Evolutionary conservation across 1,140 invertebrate genomes (phyloP), one percentile per base, ranked within the genome.

Genomic region (Thaumetopoea pityocampa): DNA sequence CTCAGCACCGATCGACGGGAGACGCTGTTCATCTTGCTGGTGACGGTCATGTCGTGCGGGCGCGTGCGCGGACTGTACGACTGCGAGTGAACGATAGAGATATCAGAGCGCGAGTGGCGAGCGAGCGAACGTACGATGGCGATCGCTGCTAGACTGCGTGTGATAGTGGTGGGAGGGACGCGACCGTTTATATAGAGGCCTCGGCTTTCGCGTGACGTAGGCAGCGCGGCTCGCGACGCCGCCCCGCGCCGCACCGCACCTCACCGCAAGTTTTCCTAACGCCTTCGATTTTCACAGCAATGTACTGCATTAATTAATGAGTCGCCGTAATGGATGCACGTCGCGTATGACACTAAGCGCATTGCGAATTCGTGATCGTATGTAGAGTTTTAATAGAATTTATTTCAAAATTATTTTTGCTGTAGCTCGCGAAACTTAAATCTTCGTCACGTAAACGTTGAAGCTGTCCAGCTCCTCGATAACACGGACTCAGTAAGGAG

Each of bases 11-110:
- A 79, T 46, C 77, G 69, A 57, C 82, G 76, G 49, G 80, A 80
- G 34, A 86, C 73, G 63, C 79, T 82, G 55, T 84, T 85, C 79
- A 86, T 82, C 56, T 82, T 85, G 63, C 84, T 86, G 43, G 77
- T 71, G 44, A 86, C 82, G 27, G 85, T 85, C 85, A 86, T 86
- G 49, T 36, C 45, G 56, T 47, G 60, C 61, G 62, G 65, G 72
- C 65, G 57, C 44, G 42, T 58, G 59, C 55, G 47, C n/a, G 36
- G 48, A 37, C 50, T 24, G 55, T 59, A 61, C 64, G 64, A 59
- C 62, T 42, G 58, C 65, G 34, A 78, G 26, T 78, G 66, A 73
- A 42, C 52, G 54, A 59, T 37, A 43, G 19, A 59, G 28, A 29
- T 24, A 48, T 33, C 28, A 34, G 24, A 48, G 47, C 61, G 67